A percentile compares a stretch with the other conserved stretches of the same genome.
Conservation (phyloP, 2,797 vertebrate genomes). For the Leuciscus waleckii region DNA sequence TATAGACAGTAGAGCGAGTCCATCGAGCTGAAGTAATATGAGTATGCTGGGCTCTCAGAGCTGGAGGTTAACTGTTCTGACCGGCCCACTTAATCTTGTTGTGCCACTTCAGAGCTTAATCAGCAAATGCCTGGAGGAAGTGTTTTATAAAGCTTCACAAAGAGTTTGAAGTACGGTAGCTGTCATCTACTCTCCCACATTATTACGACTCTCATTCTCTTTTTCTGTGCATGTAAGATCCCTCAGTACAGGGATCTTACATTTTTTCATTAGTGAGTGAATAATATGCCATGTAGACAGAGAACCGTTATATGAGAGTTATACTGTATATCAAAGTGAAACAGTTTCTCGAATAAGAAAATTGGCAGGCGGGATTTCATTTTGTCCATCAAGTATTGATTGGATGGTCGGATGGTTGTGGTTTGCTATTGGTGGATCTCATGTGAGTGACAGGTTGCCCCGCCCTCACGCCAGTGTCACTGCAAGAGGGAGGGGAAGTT, state of each 20-base stretch:
- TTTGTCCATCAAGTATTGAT: background rate
- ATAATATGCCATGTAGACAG: background rate
- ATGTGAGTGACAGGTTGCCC: background rate
- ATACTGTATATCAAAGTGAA: background rate
- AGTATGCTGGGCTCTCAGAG: conserved; percentile 1
- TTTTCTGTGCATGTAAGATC: background rate
- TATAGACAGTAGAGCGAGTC: background rate
- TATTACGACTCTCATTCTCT: background rate
- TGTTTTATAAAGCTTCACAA: background rate
- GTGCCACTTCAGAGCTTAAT: conserved; percentile 28
- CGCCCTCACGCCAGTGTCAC: background rate
- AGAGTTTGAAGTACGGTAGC: conserved; percentile 5
- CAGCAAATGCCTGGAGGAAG: conserved; percentile 20
- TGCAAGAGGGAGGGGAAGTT: background rate
- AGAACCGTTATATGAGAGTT: background rate
- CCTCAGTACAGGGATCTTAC: background rate
- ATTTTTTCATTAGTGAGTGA: background rate
- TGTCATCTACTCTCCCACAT: background rate
- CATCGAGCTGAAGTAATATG: conserved; percentile 2
- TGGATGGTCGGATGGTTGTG: background rate
- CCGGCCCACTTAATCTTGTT: conserved; percentile 26
- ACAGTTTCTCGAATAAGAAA: background rate
- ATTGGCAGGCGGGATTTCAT: background rate
- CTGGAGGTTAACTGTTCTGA: conserved; percentile 26
- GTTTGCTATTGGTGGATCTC: background rate